phyloP scores from a whole-genome alignment of 2,888 invertebrate species.

The Nezara viridula region DNA sequence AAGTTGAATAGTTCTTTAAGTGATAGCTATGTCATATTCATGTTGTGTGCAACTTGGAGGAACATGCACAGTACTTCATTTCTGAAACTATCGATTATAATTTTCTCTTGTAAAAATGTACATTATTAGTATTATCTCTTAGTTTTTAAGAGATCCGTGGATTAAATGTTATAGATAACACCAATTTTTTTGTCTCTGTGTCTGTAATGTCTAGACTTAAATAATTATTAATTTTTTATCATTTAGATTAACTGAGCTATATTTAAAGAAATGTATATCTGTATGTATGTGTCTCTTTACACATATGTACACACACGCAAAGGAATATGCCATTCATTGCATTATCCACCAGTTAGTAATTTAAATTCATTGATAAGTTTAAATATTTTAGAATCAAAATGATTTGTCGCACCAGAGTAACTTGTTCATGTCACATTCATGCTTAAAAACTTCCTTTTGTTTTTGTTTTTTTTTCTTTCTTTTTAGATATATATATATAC shows the following conservation, averaged over 20 bases:
- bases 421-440: constrained; percentile 57
- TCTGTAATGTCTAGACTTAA: constrained; percentile 27
- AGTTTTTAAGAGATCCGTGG: constrained; percentile 42
- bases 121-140: constrained; percentile 52
- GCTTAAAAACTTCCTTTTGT: constrained; percentile 46
- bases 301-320: background rate
- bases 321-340: constrained; percentile 14
- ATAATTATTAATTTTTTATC: constrained; percentile 48
- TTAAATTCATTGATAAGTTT: constrained; percentile 41
- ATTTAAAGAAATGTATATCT: constrained; percentile 51
- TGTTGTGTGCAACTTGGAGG: constrained; percentile 30
- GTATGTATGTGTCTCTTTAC: background rate
- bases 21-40: constrained; percentile 51
- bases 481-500: background rate
- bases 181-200: constrained; percentile 51
- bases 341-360: constrained; percentile 32
- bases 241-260: constrained; percentile 55
- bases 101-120: constrained; percentile 56
- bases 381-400: constrained; percentile 56
- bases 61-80: constrained; percentile 52
- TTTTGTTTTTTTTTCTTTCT: constrained; percentile 47
- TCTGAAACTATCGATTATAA: constrained; percentile 37
- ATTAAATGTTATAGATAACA: constrained; percentile 57
- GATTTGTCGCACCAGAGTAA: constrained; percentile 52
- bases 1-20: constrained; percentile 51